Percentiles rank a stretch among this genome's conserved stretches.
Evolutionary conservation across 1,140 invertebrate species (phyloP).

Genomic region (Philotrypesis tridentata): DNA sequence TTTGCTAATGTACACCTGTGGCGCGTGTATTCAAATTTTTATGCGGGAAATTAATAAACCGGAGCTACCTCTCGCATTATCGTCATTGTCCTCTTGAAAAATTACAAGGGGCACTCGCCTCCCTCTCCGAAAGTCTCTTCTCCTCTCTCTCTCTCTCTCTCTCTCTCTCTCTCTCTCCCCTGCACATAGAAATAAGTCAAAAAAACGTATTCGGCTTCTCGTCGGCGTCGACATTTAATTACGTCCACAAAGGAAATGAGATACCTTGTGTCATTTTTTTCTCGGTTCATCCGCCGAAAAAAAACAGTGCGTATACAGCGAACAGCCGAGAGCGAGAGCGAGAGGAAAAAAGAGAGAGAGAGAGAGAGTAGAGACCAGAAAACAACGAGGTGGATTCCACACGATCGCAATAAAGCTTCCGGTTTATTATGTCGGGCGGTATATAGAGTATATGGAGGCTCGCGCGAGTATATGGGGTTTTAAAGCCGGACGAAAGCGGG

Average conservation of each 20-base stretch:
- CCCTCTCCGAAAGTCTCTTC: no score
- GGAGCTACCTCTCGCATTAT: neutral
- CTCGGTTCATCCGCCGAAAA: neutral
- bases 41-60: no score
- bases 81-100: neutral
- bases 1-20: no score
- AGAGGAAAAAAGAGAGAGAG: no score
- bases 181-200: no score
- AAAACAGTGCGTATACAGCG: neutral
- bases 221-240: neutral
- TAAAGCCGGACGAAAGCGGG: conserved; percentile 26
- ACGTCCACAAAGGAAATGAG: neutral
- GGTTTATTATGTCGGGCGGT: conserved; percentile 40
- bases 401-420: conserved; percentile 34
- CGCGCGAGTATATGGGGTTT: conserved; percentile 1
- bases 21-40: no score
- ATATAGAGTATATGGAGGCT: no score
- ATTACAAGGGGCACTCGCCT: no score
- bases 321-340: neutral
- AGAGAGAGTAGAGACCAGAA: no score
- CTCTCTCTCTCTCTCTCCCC: no score
- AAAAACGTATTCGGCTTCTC: neutral
- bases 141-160: no score
- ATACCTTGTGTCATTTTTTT: neutral
- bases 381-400: conserved; percentile 18